Evolutionary conservation across 2,797 vertebrate genomes (phyloP).

Genomic region (Uromys caudimaculatus): DNA sequence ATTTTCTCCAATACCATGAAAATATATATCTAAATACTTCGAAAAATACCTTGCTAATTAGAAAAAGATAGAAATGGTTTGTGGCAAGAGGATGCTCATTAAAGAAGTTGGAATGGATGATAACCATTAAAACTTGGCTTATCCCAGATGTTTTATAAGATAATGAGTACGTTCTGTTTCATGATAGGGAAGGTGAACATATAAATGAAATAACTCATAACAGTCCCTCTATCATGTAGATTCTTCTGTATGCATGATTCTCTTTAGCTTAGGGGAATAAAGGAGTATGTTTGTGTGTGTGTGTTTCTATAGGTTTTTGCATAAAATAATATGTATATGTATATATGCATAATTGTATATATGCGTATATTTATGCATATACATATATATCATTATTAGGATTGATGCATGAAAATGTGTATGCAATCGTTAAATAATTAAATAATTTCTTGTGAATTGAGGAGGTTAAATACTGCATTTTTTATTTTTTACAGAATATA

Average conservation of each 20-base stretch:
- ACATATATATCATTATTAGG: background rate
- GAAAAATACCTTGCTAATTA: background rate
- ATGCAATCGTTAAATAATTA: background rate
- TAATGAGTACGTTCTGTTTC: background rate
- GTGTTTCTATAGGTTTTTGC: background rate
- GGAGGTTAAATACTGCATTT: background rate
- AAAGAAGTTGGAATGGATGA: background rate
- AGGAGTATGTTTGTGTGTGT: background rate
- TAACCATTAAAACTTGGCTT: background rate
- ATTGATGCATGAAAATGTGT: background rate
- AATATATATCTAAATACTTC: background rate
- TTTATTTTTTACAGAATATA: background rate
- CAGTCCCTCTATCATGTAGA: background rate
- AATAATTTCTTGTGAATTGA: background rate
- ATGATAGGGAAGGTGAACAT: background rate
- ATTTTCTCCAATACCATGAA: background rate
- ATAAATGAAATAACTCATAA: background rate
- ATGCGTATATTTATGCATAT: background rate
- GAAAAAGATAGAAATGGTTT: background rate
- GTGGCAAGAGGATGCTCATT: background rate
- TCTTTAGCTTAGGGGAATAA: background rate
- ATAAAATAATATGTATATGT: rapidly evolving
- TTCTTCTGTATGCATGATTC: background rate
- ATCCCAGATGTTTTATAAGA: background rate
- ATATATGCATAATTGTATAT: background rate